Evolutionary conservation across 1,140 invertebrate genomes (phyloP), one percentile per base, ranked within the genome.

Genomic region (Contarinia nasturtii): DNA sequence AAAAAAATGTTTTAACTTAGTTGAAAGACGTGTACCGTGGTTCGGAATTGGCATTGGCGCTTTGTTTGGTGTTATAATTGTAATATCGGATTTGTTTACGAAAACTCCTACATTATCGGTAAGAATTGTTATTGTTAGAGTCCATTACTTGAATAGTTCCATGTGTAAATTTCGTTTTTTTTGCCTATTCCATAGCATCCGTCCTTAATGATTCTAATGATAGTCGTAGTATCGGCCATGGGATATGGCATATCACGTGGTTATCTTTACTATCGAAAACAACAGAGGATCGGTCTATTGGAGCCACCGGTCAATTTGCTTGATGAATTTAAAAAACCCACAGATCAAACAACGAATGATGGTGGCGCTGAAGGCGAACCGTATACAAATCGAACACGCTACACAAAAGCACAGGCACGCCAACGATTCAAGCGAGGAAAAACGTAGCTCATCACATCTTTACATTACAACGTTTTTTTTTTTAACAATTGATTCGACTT

Each of bases 21-120:
- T 67, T 48, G 77, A 80, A 61, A 73, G 77, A 53, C 77, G 81
- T 59, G 70, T 80, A 49, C 80, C 82, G 10, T 82, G 80, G 79
- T 61, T 84, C 17, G 80, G 79, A 51, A 75, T 78, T 53, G 80
- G 76, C 19, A 62, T 82, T 52, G 83, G 83, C 41, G 71, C 84
- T 37, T 72, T 82, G 47, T 55, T 82, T 33, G 82, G 82, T 44
- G 75, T 83, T 47, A 59, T 69, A 41, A 69, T 85, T 45, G 78
- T 83, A 44, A 69, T 84, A 47, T 70, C 74, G 48, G 82, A 85
- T 61, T 68, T 74, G 43, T 67, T 79, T 47, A 75, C 79, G 47
- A 62, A 72, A 48, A 75, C 73, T 59, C 79, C 80, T 22, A 75
- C 77, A 48, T 60, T 80, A 53, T 69, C 67, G 51, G 80, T 83